Conservation (phyloP, 2,888 invertebrate species). For the Dexiosoma caninum region DNA sequence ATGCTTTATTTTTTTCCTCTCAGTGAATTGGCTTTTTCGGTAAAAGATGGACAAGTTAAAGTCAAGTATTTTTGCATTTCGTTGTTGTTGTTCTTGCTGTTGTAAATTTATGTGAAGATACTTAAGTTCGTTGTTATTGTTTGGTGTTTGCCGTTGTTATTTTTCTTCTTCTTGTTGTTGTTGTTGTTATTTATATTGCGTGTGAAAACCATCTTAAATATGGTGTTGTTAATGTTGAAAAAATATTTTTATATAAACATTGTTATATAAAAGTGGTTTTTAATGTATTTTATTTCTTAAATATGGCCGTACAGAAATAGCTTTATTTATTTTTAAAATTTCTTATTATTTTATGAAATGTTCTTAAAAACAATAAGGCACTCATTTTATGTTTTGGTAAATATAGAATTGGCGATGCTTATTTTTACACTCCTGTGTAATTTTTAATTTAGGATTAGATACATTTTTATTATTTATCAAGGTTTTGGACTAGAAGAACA, state of each 20-base stretch:
- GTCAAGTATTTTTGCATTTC: slow-evolving; percentile 53
- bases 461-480: too few relatives aligned
- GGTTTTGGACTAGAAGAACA: too few relatives aligned
- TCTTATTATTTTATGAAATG: too few relatives aligned
- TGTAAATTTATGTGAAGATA: slow-evolving; percentile 38
- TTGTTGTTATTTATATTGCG: slow-evolving; percentile 58
- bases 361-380: too few relatives aligned
- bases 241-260: slow-evolving; percentile 58
- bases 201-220: slow-evolving; percentile 66
- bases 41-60: slow-evolving; percentile 59
- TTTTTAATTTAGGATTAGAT: too few relatives aligned
- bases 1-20: slow-evolving; percentile 42
- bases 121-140: slow-evolving; percentile 18
- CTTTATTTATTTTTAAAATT: slow-evolving; percentile 9
- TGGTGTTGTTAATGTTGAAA: slow-evolving; percentile 62
- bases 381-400: too few relatives aligned
- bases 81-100: slow-evolving; percentile 5
- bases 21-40: slow-evolving; percentile 50
- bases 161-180: slow-evolving; percentile 11
- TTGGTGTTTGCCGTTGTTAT: slow-evolving; percentile 42
- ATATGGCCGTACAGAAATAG: slow-evolving; percentile 53
- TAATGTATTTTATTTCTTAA: slow-evolving; percentile 61
- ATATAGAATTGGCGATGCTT: too few relatives aligned
- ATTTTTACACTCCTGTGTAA: too few relatives aligned
- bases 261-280: slow-evolving; percentile 63